Conservation (phyloP, 92 coral and sea anemone species). For the Plumapathes pennacea region DNA sequence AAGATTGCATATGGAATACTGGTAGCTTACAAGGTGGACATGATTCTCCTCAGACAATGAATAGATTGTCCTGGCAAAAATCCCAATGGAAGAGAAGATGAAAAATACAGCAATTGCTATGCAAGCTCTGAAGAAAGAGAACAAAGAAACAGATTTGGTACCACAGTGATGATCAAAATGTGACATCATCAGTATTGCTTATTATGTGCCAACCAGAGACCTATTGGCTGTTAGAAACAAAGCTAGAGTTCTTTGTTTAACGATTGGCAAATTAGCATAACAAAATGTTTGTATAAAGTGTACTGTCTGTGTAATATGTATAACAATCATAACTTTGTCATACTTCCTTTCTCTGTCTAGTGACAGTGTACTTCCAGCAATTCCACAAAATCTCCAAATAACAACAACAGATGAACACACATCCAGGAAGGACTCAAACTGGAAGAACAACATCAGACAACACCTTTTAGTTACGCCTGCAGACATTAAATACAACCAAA, state of each 20-base stretch:
- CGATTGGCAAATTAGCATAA: too few relatives aligned
- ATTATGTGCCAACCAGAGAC: too few relatives aligned
- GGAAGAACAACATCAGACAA: too few relatives aligned
- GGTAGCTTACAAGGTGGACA: slow-evolving; percentile 39
- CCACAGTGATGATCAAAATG: too few relatives aligned
- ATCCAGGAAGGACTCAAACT: slow-evolving; percentile 81
- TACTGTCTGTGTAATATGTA: background rate
- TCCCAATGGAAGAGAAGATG: slow-evolving; percentile 67
- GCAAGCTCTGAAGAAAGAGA: slow-evolving; percentile 64
- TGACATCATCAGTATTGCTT: too few relatives aligned
- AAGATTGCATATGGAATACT: background rate
- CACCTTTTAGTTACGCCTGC: too few relatives aligned
- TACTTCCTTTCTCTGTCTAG: slow-evolving; percentile 81
- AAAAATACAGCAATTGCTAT: slow-evolving; percentile 61
- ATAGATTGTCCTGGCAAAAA: slow-evolving; percentile 65
- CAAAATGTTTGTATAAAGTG: background rate
- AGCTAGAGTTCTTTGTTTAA: too few relatives aligned
- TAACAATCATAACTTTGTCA: background rate
- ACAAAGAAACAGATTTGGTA: too few relatives aligned
- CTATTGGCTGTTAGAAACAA: too few relatives aligned
- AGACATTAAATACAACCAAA: too few relatives aligned
- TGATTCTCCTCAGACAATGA: slow-evolving; percentile 63
- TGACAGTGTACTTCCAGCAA: slow-evolving; percentile 52
- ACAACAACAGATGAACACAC: slow-evolving; percentile 79
- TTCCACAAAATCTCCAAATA: slow-evolving; percentile 85